phyloP scores from a whole-genome alignment of 2,888 invertebrate species.

The Deilephila porcellus region DNA sequence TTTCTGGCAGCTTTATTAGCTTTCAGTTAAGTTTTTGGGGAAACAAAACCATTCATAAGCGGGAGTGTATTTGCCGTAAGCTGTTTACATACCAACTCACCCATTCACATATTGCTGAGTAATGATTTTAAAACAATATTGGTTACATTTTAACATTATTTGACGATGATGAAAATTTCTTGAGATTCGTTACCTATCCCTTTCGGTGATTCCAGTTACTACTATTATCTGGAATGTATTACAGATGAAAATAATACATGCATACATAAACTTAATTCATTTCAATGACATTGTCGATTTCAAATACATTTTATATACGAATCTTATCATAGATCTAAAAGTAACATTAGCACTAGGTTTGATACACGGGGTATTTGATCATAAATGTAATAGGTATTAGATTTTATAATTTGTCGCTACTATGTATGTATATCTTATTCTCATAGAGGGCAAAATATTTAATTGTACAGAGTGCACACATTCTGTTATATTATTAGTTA shows the following conservation, averaged over 20 bases:
- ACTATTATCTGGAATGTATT: no score
- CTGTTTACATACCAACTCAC: no score
- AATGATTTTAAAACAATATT: not conserved
- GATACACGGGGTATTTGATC: no score
- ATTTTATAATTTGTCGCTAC: not conserved
- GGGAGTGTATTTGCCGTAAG: not conserved
- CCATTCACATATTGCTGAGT: not conserved
- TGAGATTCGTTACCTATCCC: no score
- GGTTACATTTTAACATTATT: not conserved
- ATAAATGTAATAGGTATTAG: not conserved
- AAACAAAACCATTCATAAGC: conserved; percentile 36
- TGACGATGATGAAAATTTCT: no score
- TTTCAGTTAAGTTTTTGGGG: conserved; percentile 48
- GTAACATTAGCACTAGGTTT: no score
- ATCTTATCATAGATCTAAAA: no score
- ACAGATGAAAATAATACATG: no score
- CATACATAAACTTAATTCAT: no score
- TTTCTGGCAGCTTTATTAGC: conserved; percentile 47
- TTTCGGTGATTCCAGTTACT: no score
- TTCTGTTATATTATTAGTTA: not conserved
- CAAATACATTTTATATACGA: no score
- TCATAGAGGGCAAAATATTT: not conserved
- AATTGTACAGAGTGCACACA: not conserved
- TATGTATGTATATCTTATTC: not conserved
- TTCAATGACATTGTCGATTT: no score